Conservation (phyloP, 2,797 vertebrate species). For the Austrolebias charrua region DNA sequence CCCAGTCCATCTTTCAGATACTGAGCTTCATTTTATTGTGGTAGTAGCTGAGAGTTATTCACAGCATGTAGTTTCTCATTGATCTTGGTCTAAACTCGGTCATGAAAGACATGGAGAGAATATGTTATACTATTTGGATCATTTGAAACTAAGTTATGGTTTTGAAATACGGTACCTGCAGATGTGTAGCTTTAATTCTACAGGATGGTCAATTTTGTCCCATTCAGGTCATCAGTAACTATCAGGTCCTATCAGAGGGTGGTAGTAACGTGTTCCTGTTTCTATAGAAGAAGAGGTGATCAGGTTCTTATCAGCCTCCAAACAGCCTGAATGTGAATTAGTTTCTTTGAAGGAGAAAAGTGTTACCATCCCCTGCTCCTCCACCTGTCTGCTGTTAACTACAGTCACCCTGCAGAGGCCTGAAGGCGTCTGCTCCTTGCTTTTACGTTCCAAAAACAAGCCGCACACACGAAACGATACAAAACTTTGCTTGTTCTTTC, state of each 20-base stretch:
- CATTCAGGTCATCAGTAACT: slow-evolving; percentile 5
- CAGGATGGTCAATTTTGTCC: slow-evolving; percentile 5
- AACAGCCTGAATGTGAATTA: not conserved
- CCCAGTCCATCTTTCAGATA: no score
- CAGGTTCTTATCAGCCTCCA: slow-evolving; percentile 4
- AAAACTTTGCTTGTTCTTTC: not conserved
- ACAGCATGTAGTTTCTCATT: no score
- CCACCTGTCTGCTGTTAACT: slow-evolving; percentile 5
- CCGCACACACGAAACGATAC: not conserved
- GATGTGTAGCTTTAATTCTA: not conserved
- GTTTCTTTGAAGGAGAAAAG: slow-evolving; percentile 1
- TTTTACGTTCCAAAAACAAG: not conserved
- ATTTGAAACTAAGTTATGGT: not conserved
- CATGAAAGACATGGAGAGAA: no score
- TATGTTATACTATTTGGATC: not conserved
- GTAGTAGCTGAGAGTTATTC: no score
- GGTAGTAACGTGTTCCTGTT: slow-evolving; percentile 20
- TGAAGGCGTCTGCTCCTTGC: slow-evolving; percentile 9
- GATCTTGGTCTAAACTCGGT: no score
- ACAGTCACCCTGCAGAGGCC: slow-evolving; percentile 16
- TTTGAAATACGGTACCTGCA: slow-evolving; percentile 1
- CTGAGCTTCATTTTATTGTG: no score
- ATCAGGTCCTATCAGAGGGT: slow-evolving; percentile 8
- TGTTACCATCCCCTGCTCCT: slow-evolving; percentile 6
- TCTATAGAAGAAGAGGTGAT: not conserved